These are phyloP conservation scores for Stenopsyche tienmushanensis DNA, from an alignment of 1,140 invertebrate genomes.

Conservation along the genomic window DNA sequence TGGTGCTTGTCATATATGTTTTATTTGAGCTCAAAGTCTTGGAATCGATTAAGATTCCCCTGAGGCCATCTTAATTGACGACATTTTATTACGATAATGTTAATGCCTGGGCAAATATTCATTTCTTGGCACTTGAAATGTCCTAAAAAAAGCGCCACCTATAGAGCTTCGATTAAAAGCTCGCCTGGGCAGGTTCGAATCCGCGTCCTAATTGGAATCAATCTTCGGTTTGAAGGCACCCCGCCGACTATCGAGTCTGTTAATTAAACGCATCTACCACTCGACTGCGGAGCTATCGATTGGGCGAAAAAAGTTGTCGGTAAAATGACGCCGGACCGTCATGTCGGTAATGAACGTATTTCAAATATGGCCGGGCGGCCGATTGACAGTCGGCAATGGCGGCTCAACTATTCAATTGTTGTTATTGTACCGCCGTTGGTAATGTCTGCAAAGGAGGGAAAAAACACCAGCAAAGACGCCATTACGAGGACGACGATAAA, in stretches of 20 bases:
- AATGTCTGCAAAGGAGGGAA: neutral
- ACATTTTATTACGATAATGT: too few relatives aligned
- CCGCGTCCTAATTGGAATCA: too few relatives aligned
- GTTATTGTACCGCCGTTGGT: neutral
- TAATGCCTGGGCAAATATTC: too few relatives aligned
- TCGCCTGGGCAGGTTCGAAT: too few relatives aligned
- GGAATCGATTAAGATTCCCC: too few relatives aligned
- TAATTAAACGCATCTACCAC: neutral
- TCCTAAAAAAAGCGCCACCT: too few relatives aligned
- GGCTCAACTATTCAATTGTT: constrained; percentile 2
- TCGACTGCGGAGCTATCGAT: constrained; percentile 5
- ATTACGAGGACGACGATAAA: neutral
- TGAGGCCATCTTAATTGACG: too few relatives aligned
- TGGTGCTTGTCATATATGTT: too few relatives aligned
- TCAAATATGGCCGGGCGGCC: constrained; percentile 23
- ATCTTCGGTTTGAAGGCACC: too few relatives aligned
- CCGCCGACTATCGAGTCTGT: neutral
- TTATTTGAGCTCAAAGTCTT: too few relatives aligned
- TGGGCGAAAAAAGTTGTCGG: constrained; percentile 12
- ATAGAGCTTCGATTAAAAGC: too few relatives aligned
- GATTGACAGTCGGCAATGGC: constrained; percentile 4
- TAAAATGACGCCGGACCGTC: constrained; percentile 13
- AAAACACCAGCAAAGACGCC: neutral
- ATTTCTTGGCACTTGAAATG: too few relatives aligned
- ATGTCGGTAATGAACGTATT: constrained; percentile 24